Conservation (phyloP, 2,888 invertebrate genomes). For the Netelia virgata region DNA sequence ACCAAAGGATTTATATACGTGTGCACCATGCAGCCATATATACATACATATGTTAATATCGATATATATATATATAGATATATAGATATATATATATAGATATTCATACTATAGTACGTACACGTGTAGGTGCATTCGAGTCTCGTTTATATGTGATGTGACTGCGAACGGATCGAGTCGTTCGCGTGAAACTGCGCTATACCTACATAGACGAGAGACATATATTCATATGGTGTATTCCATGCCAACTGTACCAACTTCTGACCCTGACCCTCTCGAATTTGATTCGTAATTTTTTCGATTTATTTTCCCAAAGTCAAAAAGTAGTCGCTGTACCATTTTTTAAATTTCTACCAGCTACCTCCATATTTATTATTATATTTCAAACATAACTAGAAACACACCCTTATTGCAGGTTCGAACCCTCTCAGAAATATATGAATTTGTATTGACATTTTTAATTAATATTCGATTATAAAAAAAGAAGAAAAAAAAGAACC, state of each 20-base stretch:
- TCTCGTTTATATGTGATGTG: conserved; percentile 13
- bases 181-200: conserved; percentile 17
- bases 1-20: background rate
- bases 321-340: too few relatives aligned
- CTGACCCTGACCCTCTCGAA: background rate
- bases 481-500: too few relatives aligned
- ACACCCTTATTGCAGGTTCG: too few relatives aligned
- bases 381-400: too few relatives aligned
- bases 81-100: too few relatives aligned
- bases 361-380: too few relatives aligned
- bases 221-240: background rate
- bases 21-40: background rate
- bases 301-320: too few relatives aligned
- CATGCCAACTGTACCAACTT: background rate
- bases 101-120: background rate
- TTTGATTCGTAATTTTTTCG: background rate
- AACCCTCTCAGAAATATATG: too few relatives aligned
- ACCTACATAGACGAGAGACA: background rate
- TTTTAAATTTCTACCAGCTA: too few relatives aligned
- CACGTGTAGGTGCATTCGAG: conserved; percentile 27
- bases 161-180: conserved; percentile 33
- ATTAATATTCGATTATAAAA: too few relatives aligned
- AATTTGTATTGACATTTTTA: too few relatives aligned
- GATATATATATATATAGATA: conserved; percentile 3
- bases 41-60: background rate